Evolutionary conservation across 2,888 invertebrate species (phyloP), one percentile per base, ranked within the genome.

Genomic region (Ellobium chinense): DNA sequence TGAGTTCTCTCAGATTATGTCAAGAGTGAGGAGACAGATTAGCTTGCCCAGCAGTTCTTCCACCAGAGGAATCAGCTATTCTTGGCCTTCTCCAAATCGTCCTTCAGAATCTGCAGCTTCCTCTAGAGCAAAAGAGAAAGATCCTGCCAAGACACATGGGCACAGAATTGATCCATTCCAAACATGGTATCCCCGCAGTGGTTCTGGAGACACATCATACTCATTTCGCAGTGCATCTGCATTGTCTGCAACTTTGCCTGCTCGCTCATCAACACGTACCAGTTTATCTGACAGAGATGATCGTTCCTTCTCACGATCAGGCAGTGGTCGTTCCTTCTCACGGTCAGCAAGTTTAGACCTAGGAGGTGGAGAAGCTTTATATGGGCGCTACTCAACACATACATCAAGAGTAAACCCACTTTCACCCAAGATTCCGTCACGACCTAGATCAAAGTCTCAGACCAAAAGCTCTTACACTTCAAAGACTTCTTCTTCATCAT

Each of bases 31-130:
- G 46, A 72, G 24, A 72, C 72, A 72, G 18, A 60, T 14, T 27
- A 72, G 60, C n/a, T 34, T 60, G 3, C 60, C 72, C n/a, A 58
- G 37, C 58, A 24, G 14, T 72, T 24, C 34, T 36, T 72, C 72
- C 7, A 58, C 18, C 18, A n/a, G 69, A 70, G 46, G 27, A 18
- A 37, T 72, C 27, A 27, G 56, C 36, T 24, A 72, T 58, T 72
- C 72, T 34, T 72, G 72, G 72, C 72, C 72, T 72, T 72, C 72
- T 60, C n/a, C 72, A 18, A 60, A 56, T 18, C 58, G 46, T 12
- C 29, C 34, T 5, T 60, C 72, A 72, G 72, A 36, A 4, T 60
- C 72, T 21, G 24, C 27, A 34, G 24, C n/a, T 27, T 58, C 58
- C 36, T 58, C n/a, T 27, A 21, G 27, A 9, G 21, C 12, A 58